Conservation (phyloP, 2,113 vertebrate species). For the Formicarius rufipectus region DNA sequence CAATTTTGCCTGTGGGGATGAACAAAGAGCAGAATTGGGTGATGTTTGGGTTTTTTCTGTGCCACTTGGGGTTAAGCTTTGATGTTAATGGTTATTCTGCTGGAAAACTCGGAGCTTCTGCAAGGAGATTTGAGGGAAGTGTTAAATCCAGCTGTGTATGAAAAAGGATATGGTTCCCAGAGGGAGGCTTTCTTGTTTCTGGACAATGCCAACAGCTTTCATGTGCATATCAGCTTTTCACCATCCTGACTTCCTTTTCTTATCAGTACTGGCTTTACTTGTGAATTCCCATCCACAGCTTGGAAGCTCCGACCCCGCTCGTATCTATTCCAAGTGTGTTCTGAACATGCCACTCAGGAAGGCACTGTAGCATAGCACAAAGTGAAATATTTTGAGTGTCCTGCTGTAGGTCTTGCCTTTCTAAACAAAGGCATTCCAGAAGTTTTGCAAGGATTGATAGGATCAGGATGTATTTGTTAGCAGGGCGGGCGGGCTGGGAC, state of each 20-base stretch:
- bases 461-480: slow-evolving; percentile 40
- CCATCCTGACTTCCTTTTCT: neutral
- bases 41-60: neutral
- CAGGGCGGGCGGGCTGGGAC: neutral
- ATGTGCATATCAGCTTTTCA: neutral
- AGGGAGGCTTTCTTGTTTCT: neutral
- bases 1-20: neutral
- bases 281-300: neutral
- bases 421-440: slow-evolving; percentile 48
- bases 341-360: slow-evolving; percentile 37
- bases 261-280: neutral
- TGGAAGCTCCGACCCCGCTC: neutral
- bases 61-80: neutral
- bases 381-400: slow-evolving; percentile 49
- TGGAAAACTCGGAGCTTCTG: neutral
- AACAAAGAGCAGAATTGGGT: neutral
- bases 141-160: neutral
- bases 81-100: neutral
- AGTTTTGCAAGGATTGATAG: slow-evolving; percentile 38
- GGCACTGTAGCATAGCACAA: neutral
- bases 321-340: neutral
- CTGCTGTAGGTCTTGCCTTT: slow-evolving; percentile 66
- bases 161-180: neutral
- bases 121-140: neutral
- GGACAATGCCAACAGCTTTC: neutral